These are phyloP conservation scores for Conops quadrifasciatus DNA, from an alignment of 2,888 invertebrate species.

Conservation along the genomic window DNA sequence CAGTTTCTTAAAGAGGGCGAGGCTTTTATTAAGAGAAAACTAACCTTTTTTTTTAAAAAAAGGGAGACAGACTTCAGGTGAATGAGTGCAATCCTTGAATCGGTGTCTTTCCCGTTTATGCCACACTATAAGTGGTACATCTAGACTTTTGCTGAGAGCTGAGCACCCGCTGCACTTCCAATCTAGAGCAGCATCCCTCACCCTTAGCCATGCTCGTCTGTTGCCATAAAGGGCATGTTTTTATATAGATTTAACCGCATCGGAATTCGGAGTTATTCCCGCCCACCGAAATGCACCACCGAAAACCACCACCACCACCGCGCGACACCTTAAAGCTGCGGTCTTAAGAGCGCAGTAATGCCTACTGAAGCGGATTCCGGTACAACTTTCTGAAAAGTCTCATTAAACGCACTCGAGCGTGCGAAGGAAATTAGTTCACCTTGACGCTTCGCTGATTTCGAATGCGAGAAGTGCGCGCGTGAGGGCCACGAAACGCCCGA, in stretches of 20 bases:
- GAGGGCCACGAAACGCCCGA: too few species aligned
- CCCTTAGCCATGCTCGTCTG: too few species aligned
- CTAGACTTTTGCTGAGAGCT: too few species aligned
- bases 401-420: slow-evolving; percentile 58
- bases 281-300: neutral
- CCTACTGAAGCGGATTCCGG: neutral
- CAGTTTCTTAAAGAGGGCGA: slow-evolving; percentile 52
- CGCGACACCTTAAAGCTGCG: neutral
- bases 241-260: neutral
- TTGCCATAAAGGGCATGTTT: too few species aligned
- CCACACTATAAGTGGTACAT: too few species aligned
- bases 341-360: neutral
- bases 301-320: neutral
- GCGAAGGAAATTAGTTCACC: slow-evolving; percentile 39
- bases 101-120: too few species aligned
- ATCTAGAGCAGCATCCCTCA: too few species aligned
- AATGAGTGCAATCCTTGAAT: too few species aligned
- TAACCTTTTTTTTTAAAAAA: too few species aligned
- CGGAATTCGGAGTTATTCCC: neutral
- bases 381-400: slow-evolving; percentile 27
- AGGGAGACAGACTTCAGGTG: too few species aligned
- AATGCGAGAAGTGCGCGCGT: slow-evolving; percentile 27
- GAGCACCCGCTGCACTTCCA: too few species aligned
- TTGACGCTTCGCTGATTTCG: slow-evolving; percentile 26
- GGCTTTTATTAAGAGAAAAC: too few species aligned